Conservation (phyloP, 2,888 invertebrate species). For the Antheraea assamensis region DNA sequence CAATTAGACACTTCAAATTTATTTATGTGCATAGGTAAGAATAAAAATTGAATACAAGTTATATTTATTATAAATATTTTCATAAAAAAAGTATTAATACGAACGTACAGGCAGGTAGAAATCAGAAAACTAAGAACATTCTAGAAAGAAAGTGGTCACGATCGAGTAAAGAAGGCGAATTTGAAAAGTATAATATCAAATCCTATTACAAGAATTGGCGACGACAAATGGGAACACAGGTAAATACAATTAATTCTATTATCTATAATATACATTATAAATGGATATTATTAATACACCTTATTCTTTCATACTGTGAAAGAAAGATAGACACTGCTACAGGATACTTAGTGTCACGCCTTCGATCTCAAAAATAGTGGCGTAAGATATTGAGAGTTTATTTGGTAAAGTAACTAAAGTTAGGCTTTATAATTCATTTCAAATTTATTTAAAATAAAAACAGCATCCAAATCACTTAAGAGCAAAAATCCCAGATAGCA, state of each 20-base stretch:
- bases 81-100: not conserved
- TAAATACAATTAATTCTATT: conserved; percentile 25
- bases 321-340: too few relatives aligned
- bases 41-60: not conserved
- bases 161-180: not conserved
- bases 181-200: conserved; percentile 24
- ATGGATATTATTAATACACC: not conserved
- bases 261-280: not conserved
- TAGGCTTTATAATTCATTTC: too few relatives aligned
- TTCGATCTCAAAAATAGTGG: too few relatives aligned
- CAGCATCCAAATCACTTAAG: too few relatives aligned
- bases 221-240: conserved; percentile 45
- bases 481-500: too few relatives aligned
- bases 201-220: conserved; percentile 42
- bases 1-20: not conserved
- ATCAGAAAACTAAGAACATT: not conserved
- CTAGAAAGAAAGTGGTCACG: not conserved
- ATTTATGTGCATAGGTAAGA: not conserved
- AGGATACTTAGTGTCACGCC: too few relatives aligned
- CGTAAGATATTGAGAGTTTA: too few relatives aligned
- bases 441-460: too few relatives aligned
- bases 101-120: not conserved
- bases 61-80: not conserved
- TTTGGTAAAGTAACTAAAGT: too few relatives aligned
- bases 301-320: not conserved